Base-by-base conservation (phyloP, 2,888 invertebrate species). In the Mesorhabditis spiculigera region DNA sequence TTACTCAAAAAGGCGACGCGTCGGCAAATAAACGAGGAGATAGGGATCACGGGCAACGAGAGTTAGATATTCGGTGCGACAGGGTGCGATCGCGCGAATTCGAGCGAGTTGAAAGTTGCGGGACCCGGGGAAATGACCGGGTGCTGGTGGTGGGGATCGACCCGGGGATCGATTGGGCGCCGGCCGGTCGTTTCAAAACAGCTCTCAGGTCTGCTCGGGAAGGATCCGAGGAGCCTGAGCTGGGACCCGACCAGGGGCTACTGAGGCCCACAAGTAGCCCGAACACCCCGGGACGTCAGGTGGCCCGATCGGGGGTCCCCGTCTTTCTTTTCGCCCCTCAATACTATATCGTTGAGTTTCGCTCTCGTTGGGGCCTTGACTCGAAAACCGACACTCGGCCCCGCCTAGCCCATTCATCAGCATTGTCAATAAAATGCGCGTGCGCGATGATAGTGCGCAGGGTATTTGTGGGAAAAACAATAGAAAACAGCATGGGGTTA, bases 81-180 rank as follows among this genome's bases (percentile, higher is more conserved):
- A 50, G 58, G 3, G n/a, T 13, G 58, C 58, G 8, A 50, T 50
- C 58, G 58, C 58, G 58, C 58, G 58, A 50, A 50, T 50, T 50
- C n/a, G 58, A 50, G 58, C 58, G 10, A 50, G n/a, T 50, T 13
- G n/a, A 50, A 50, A 50, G 8, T 50, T 50, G 58, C 58, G 58
- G 58, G 58, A n/a, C n/a, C 10, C 10, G 8, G 8, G 8, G 58
- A 50, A 50, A 50, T 10, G 58, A n/a, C 10, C 8, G 58, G 58
- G 8, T 50, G 58, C n/a, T 50, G 58, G 58, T 50, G 58, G 58
- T 13, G 58, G 58, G n/a, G n/a, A 50, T 50, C 58, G 58, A 50
- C n/a, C n/a, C 28, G 58, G 58, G 10, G 58, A n/a, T 50, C 58
- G 58, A 13, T 50, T 50, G 8, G 10, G 58, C 10, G 58, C 10